phyloP scores from a whole-genome alignment of 2,113 vertebrate genomes.

The Anoura caudifer region DNA sequence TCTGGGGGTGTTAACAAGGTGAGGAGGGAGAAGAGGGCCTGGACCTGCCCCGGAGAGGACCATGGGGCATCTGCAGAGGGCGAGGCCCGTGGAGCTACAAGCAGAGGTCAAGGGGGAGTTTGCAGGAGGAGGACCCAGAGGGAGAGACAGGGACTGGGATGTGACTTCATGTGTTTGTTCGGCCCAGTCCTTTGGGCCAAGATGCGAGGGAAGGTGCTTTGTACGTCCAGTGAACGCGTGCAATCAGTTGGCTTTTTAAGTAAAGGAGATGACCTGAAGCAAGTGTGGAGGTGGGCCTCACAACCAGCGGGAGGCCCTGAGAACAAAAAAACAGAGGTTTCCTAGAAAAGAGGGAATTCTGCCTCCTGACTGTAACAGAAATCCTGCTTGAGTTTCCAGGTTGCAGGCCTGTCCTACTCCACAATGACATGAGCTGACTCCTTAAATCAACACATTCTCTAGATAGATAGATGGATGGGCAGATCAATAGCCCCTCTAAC shows the following conservation, averaged over 20 bases:
- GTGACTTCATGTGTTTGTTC: neutral
- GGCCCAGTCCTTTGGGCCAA: neutral
- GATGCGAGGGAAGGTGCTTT: neutral
- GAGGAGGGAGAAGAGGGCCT: neutral
- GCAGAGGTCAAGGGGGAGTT: neutral
- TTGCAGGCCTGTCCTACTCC: neutral
- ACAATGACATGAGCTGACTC: neutral
- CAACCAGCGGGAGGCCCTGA: neutral
- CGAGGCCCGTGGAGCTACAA: neutral
- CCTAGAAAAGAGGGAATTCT: too few relatives aligned
- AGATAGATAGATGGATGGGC: neutral
- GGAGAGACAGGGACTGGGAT: neutral
- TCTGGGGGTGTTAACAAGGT: neutral
- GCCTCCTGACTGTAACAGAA: neutral
- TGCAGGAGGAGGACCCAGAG: neutral
- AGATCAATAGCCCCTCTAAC: neutral
- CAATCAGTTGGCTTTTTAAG: neutral
- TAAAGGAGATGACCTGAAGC: neutral
- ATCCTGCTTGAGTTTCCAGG: neutral
- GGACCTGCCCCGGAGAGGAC: neutral
- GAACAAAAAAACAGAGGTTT: neutral
- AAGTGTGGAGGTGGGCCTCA: neutral
- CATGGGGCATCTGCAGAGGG: rapidly evolving
- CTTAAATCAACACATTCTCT: neutral
- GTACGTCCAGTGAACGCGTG: neutral